A percentile compares a stretch with the other conserved stretches of the same genome.
phyloP scores from a whole-genome alignment of 2,113 vertebrate genomes.

The Ageneiosus marmoratus region DNA sequence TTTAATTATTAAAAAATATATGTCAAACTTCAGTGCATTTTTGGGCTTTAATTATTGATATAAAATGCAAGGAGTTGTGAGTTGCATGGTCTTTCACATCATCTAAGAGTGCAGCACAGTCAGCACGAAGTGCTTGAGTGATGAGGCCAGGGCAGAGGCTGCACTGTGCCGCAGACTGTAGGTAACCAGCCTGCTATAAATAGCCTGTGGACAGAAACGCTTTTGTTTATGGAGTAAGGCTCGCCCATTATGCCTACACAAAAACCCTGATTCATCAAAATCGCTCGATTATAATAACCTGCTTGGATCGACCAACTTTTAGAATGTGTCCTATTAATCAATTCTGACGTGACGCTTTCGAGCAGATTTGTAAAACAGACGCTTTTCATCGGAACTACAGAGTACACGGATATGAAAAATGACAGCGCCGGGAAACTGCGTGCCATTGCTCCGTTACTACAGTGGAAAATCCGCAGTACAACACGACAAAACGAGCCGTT shows the following conservation, averaged over 20 bases:
- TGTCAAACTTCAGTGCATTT: neutral
- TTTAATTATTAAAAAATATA: neutral
- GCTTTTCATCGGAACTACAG: neutral
- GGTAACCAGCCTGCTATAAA: constrained; percentile 48
- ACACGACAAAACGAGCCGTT: neutral
- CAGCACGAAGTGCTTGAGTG: neutral
- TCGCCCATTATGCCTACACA: constrained; percentile 52
- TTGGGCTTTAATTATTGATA: neutral
- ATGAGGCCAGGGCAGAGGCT: constrained; percentile 1
- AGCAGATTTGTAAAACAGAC: neutral
- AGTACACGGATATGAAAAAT: neutral
- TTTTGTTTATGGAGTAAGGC: constrained; percentile 61
- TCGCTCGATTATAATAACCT: neutral
- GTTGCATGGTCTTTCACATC: neutral
- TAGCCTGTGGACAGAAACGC: constrained; percentile 46
- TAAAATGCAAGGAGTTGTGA: neutral
- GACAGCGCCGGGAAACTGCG: neutral
- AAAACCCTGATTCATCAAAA: constrained; percentile 79
- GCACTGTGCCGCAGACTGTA: constrained; percentile 50
- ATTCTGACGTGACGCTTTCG: neutral
- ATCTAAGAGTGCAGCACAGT: neutral
- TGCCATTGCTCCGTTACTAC: neutral
- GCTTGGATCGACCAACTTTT: neutral
- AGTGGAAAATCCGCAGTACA: constrained; percentile 16
- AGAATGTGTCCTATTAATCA: neutral